Percentiles rank a stretch among this genome's conserved stretches.
These are phyloP conservation scores for Grantiella picta DNA, from an alignment of 2,113 vertebrate genomes.

Conservation along the genomic window DNA sequence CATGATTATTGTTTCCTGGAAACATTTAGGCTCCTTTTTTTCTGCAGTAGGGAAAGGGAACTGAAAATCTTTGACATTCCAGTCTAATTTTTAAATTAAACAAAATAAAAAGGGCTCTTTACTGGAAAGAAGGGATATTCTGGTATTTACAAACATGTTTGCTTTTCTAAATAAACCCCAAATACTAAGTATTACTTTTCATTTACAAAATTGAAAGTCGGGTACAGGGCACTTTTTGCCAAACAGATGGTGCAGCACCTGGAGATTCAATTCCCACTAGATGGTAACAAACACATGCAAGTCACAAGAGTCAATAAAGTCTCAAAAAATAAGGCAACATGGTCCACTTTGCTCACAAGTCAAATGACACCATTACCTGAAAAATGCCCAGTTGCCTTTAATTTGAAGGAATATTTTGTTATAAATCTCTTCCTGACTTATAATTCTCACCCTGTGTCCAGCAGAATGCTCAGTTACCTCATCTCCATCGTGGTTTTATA, in stretches of 20 bases:
- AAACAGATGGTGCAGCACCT: not conserved
- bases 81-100: not conserved
- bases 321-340: not conserved
- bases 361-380: not conserved
- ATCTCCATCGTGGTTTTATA: not conserved
- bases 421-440: not conserved
- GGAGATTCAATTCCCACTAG: not conserved
- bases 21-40: not conserved
- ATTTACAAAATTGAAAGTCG: not conserved
- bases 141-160: not conserved
- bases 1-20: rapidly evolving
- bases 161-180: not conserved
- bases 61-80: not conserved
- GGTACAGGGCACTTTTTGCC: not conserved
- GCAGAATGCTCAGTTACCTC: rapidly evolving
- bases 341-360: not conserved
- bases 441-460: not conserved
- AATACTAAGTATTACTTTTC: not conserved
- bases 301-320: not conserved
- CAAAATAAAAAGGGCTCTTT: not conserved
- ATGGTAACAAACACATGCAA: not conserved
- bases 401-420: not conserved
- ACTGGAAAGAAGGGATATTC: not conserved
- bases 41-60: not conserved
- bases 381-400: not conserved